Percentiles rank a stretch among this genome's conserved stretches.
Evolutionary conservation across 2,113 vertebrate species (phyloP).

Genomic region (Nycticebus coucang): DNA sequence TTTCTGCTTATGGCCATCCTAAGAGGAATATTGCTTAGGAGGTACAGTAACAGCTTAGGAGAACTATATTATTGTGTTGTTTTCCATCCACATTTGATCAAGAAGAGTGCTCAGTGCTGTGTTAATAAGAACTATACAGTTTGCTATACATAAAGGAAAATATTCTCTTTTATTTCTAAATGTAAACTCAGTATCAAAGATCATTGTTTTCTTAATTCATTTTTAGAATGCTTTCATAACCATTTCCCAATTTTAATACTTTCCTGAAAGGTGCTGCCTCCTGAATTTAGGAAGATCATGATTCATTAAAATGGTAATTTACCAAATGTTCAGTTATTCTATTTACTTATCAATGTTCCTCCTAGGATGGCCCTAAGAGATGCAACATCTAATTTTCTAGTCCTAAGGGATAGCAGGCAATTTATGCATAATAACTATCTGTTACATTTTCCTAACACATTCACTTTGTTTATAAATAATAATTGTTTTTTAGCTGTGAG

Average conservation of each 20-base stretch:
- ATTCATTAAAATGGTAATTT: constrained; percentile 70
- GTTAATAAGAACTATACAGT: background rate
- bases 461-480: constrained; percentile 76
- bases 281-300: constrained; percentile 58
- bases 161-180: background rate
- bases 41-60: background rate
- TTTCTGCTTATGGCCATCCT: background rate
- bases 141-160: background rate
- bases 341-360: constrained; percentile 76
- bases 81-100: background rate
- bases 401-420: constrained; percentile 57
- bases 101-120: background rate
- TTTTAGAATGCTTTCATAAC: constrained; percentile 4
- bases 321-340: constrained; percentile 73
- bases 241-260: background rate
- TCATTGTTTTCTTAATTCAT: background rate
- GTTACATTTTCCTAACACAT: constrained; percentile 78
- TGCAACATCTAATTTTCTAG: constrained; percentile 67
- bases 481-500: constrained; percentile 72
- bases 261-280: constrained; percentile 46
- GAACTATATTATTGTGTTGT: background rate
- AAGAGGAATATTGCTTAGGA: too few species aligned
- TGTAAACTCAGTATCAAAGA: background rate
- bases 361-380: constrained; percentile 68
- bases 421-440: constrained; percentile 66